Evolutionary conservation across 2,113 vertebrate species (phyloP), one percentile per base, ranked within the genome.

Genomic region (Callospermophilus lateralis): DNA sequence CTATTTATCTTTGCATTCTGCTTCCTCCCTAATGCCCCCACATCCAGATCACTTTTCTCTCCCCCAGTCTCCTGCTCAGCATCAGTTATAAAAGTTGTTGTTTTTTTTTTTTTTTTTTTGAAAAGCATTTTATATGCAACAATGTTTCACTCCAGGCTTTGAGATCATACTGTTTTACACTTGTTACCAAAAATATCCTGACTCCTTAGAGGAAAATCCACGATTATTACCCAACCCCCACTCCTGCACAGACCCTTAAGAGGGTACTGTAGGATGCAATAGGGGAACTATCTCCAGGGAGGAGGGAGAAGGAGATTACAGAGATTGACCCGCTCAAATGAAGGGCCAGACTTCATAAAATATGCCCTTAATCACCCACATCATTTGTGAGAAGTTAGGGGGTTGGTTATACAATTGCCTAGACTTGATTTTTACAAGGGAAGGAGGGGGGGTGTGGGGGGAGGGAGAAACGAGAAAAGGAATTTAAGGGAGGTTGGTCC

Each of bases 171-270:
- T 45, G 34, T 53, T 90, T 79, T 51, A 94, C 8, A 78, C 55
- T 84, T 48, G 26, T 83, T 81, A 81, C 51, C 58, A 61, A 91
- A 85, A 58, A 88, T n/a, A 48, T 86, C n/a, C 90, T 86, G 55
- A 92, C 11, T 68, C n/a, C 91, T 89, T 53, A 86, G 84, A 78
- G 89, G n/a, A 74, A 94, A 79, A 48, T 19, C 61, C n/a, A 39
- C 22, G 42, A 58, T 70, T 22, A 48, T 0, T 68, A 65, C 19
- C 67, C 7, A 70, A 16, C 67, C 67, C 26, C 24, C 0, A 10
- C 61, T 63, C 61, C 3, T 28, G 8, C 22, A 39, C 3, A 8
- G 70, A 65, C 45, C 42, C 19, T 42, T 76, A n/a, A 85, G 22
- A 53, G 8, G 22, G 19, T 34, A 11, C 8, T 11, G 8, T 15